Conservation (phyloP, 2,888 invertebrate genomes). For the Netelia inedita region DNA sequence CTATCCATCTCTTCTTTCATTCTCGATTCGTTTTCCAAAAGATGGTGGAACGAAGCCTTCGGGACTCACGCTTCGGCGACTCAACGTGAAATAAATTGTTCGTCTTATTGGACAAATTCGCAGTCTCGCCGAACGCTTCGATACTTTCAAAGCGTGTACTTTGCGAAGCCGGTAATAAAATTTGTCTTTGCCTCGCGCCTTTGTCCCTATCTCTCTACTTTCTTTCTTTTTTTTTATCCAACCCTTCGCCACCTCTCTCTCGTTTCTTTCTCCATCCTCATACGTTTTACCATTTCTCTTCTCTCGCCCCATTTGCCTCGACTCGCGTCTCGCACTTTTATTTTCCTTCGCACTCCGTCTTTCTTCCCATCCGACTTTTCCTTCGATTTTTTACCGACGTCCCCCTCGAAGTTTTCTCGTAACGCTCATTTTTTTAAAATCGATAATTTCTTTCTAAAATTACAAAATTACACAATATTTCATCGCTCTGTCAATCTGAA, state of each 20-base stretch:
- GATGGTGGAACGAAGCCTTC: conserved; percentile 1
- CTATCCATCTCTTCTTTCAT: conserved; percentile 19
- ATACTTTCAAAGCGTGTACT: conserved; percentile 61
- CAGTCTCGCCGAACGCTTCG: conserved; percentile 64
- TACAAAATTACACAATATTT: background rate
- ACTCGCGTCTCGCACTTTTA: conserved; percentile 30
- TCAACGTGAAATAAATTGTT: conserved; percentile 70
- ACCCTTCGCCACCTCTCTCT: conserved; percentile 35
- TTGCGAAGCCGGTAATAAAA: conserved; percentile 69
- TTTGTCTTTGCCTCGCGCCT: conserved; percentile 63
- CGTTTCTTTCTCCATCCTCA: conserved; percentile 33
- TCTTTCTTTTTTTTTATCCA: background rate
- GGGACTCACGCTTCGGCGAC: conserved; percentile 50
- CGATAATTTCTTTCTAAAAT: background rate
- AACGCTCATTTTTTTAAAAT: conserved; percentile 3
- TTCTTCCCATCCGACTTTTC: conserved; percentile 10
- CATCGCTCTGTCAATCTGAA: background rate
- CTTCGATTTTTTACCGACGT: background rate
- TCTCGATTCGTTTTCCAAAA: conserved; percentile 29
- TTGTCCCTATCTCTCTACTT: conserved; percentile 35
- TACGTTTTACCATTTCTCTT: conserved; percentile 46
- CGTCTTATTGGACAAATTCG: conserved; percentile 75
- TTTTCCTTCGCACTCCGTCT: conserved; percentile 53
- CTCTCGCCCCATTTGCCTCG: conserved; percentile 60
- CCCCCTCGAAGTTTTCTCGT: background rate